Base-by-base conservation (phyloP, 1,140 invertebrate genomes). In the Trichogramma pretiosum region DNA sequence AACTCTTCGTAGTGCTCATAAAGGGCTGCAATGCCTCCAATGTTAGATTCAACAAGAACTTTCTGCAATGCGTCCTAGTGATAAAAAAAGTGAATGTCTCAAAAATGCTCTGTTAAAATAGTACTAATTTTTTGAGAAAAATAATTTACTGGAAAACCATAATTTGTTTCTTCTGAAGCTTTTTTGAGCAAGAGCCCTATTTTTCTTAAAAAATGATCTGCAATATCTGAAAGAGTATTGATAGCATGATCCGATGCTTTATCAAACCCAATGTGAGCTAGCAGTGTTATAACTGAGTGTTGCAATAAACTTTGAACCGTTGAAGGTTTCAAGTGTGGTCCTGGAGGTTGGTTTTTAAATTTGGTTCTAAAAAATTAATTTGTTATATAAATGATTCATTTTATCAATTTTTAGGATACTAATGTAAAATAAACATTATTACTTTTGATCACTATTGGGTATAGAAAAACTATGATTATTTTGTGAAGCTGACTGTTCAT, bases 11-110 rank as follows among this genome's bases (percentile, higher is more conserved):
- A 78, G 56, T 76, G 78, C 43, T 71, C 63, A 45, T 77, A 69
- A 16, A 79, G 51, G 11, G 56, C 61, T 8, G 62, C 57, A 9
- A 77, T 59, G 47, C 73, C 73, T 21, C 77, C 77, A 2, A 77
- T 50, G 3, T 73, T 73, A 56, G 75, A 72, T 58, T 79, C 76
- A 28, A 75, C 58, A 16, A 78, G 68, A 24, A 78, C 76, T 56
- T 75, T 71, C 52, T 79, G 75, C 47, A 78, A 59, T 30, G 70
- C 63, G 59, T 79, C 77, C 77, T 79, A 42, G 45, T n/a, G 24
- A 28, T 28, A 17, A 38, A 38, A 34, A 37, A 48, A 34, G 40
- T 22, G 30, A 7, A 16, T n/a, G n/a, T n/a, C n/a, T n/a, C n/a
- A n/a, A n/a, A n/a, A n/a, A n/a, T n/a, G n/a, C n/a, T n/a, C n/a